Evolutionary conservation across 1,140 invertebrate species (phyloP).

Genomic region (Diabrotica undecimpunctata): DNA sequence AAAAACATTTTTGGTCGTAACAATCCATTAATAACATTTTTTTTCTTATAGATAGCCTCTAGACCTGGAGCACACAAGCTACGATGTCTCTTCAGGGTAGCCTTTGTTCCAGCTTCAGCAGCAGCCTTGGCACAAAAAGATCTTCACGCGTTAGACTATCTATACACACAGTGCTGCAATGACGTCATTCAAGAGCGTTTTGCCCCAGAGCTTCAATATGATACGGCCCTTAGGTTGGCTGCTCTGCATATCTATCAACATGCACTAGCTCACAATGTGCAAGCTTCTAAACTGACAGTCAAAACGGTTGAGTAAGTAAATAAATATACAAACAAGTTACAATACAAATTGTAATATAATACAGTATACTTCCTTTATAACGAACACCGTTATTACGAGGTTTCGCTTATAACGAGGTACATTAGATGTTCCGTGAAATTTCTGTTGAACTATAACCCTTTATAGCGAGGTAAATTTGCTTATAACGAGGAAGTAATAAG

Average conservation of each 20-base stretch:
- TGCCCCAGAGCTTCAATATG: conserved; percentile 83
- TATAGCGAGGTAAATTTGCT: too few species aligned
- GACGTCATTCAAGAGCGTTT: conserved; percentile 89
- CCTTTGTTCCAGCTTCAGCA: conserved; percentile 82
- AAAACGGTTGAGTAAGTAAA: conserved; percentile 82
- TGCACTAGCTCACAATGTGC: conserved; percentile 73
- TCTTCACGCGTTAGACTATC: conserved; percentile 81
- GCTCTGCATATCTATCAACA: conserved; percentile 90
- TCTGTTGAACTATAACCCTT: too few species aligned
- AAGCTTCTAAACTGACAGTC: conserved; percentile 72
- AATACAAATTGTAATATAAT: too few species aligned
- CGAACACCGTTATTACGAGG: too few species aligned
- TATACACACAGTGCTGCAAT: conserved; percentile 88
- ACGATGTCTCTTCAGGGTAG: conserved; percentile 81
- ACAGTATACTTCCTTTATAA: too few species aligned
- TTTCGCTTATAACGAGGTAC: too few species aligned
- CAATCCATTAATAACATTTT: too few species aligned
- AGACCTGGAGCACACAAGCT: conserved; percentile 83
- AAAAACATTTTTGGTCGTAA: too few species aligned
- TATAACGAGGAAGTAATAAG: too few species aligned
- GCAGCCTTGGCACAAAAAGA: conserved; percentile 78
- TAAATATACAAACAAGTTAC: too few species aligned
- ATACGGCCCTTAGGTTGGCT: conserved; percentile 77
- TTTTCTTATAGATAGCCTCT: conserved; percentile 71
- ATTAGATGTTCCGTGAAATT: too few species aligned